Evolutionary conservation across 1,140 invertebrate species (phyloP), one percentile per base, ranked within the genome.

Genomic region (Papilio machaon): DNA sequence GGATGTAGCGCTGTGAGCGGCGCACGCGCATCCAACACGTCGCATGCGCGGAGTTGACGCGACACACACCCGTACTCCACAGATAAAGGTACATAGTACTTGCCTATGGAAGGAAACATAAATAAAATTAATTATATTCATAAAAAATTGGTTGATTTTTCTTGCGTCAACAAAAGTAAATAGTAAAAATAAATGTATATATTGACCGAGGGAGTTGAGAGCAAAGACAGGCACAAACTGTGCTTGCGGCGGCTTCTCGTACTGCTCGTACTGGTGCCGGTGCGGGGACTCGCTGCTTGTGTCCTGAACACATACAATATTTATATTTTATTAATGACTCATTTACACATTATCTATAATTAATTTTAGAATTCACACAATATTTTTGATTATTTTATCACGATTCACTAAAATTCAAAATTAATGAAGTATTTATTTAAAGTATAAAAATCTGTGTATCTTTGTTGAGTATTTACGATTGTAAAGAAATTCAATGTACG

Each of bases 71-170:
- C 95, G 75, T 97, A 96, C 83, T 98, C 98, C 17, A 99, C 96
- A n/a, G 97, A 98, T 64, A 99, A 91, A 6, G 98, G 98, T 75
- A 99, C 96, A 91, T 99, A 99, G 90, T 97, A 99, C n/a, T 97
- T 97, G 19, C 98, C 98, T 92, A 97, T 96, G 35, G 97, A 0
- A 97, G 35, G 2, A 19, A 82, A 15, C n/a, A 46, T 46, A 73
- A 64, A 52, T 81, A 30, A 30, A 30, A 30, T 30, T 30, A 30
- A 30, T 30, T 30, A 30, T 30, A 30, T 30, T 30, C 2, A 30
- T 30, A 30, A 30, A 30, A 30, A 30, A 30, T 30, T 30, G 23
- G 23, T 30, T 30, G 23, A 30, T 30, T 30, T 30, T 30, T 30
- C 23, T 30, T 30, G 23, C 23, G 23, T 30, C 23, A 30, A 30